phyloP scores from a whole-genome alignment of 2,113 vertebrate species.

The Apodemus speciosus region DNA sequence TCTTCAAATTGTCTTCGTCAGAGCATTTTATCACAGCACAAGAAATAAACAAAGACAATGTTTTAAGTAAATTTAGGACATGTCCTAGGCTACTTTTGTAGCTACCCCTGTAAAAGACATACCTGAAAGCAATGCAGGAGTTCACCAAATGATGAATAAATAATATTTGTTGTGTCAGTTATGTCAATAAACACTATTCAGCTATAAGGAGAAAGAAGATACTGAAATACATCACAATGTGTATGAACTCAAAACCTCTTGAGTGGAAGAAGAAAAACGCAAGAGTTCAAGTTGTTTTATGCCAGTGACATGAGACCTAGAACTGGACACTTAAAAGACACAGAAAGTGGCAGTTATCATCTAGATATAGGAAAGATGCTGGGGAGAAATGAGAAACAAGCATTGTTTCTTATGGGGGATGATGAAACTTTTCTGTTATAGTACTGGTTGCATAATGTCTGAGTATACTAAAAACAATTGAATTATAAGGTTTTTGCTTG shows the following conservation, averaged over 20 bases:
- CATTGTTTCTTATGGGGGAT: not conserved
- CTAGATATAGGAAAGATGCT: not conserved
- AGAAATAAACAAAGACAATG: not conserved
- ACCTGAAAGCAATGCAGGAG: not conserved
- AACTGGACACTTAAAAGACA: not conserved
- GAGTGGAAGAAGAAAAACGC: not conserved
- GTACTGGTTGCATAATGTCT: not conserved
- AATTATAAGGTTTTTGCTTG: not conserved
- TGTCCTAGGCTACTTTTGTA: not conserved
- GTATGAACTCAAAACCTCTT: not conserved
- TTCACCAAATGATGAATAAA: not conserved
- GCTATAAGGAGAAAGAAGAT: not conserved
- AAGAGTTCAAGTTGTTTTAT: not conserved
- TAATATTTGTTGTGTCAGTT: not conserved
- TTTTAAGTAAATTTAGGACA: not conserved
- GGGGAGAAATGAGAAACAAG: not conserved
- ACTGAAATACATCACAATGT: not conserved
- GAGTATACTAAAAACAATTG: not conserved
- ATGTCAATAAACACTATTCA: not conserved
- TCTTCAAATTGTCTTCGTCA: not conserved
- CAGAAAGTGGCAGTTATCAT: not conserved
- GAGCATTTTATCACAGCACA: not conserved
- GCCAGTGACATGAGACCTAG: not conserved
- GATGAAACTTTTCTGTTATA: not conserved
- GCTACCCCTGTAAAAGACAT: not conserved